Evolutionary conservation across 2,888 invertebrate genomes (phyloP).

Genomic region (Lutraria lutraria): DNA sequence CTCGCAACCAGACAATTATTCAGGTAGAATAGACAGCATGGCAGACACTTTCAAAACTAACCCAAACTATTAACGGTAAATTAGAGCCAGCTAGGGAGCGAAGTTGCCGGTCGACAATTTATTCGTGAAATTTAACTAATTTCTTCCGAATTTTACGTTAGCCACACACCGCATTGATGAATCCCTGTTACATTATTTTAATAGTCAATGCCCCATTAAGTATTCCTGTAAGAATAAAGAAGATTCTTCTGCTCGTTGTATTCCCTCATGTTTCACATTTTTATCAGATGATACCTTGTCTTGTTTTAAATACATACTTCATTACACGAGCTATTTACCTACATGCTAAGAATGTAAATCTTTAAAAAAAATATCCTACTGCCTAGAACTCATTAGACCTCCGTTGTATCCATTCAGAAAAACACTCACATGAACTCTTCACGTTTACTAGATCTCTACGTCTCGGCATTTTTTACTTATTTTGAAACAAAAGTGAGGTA

Average conservation of each 20-base stretch:
- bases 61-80: conserved; percentile 33
- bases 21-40: conserved; percentile 28
- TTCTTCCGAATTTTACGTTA: conserved; percentile 19
- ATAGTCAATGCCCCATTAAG: conserved; percentile 17
- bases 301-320: conserved; percentile 8
- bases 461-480: not conserved
- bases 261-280: conserved; percentile 7
- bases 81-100: conserved; percentile 42
- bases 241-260: not conserved
- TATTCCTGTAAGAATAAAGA: not conserved
- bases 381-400: not conserved
- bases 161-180: conserved; percentile 1
- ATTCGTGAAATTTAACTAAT: conserved; percentile 66
- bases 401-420: conserved; percentile 12
- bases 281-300: not conserved
- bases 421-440: not conserved
- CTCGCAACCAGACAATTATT: not conserved
- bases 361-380: not conserved
- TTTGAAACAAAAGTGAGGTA: not conserved
- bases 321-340: conserved; percentile 18
- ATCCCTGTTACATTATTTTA: conserved; percentile 8
- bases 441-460: not conserved
- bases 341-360: not conserved
- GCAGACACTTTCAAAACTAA: conserved; percentile 40
- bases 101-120: conserved; percentile 47